Evolutionary conservation across 2,797 vertebrate species (phyloP), one percentile per base, ranked within the genome.

Genomic region (Australoheros facetus): DNA sequence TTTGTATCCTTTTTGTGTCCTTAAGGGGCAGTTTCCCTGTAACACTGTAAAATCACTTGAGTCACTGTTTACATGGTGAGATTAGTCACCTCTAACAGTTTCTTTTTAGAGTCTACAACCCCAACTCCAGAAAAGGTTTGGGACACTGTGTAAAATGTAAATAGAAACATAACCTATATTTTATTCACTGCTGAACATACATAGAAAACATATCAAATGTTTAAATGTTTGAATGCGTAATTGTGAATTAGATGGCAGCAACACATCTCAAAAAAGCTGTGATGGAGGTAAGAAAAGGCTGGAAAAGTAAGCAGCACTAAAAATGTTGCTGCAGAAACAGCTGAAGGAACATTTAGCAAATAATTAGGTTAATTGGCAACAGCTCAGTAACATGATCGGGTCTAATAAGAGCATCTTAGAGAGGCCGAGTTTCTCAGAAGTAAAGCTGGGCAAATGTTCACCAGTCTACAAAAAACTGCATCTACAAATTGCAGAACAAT

Each of bases 221-320:
- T 10, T 62, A 62, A 42, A 62, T 62, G 7, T 62, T 62, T 5
- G 16, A 3, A 21, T 45, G 39, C 0, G 14, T 64, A 17, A 45
- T 64, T 45, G 26, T 64, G 26, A 45, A 45, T 64, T 64, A 0
- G 0, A 45, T 45, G 21, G 13, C 42, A 42, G 23, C 42, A 26
- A 26, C 60, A 17, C 14, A 0, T 45, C 37, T 64, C 60, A 45
- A 45, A 64, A 64, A 45, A 6, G 60, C 42, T 45, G 60, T 17
- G 14, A 45, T 21, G 16, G 60, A 4, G 16, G 14, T 3, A 21
- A 45, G 10, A 64, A 45, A 26, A 1, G 0, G 0, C 37, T 1
- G 60, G 21, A 64, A 64, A 64, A 64, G 42, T 26, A 64, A 64
- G 2, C 42, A 21, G 60, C 42, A 21, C 21, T 11, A 26, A 64